These are phyloP conservation scores for Eupleurogrammus muticus DNA, from an alignment of 2,797 vertebrate genomes.

Conservation along the genomic window DNA sequence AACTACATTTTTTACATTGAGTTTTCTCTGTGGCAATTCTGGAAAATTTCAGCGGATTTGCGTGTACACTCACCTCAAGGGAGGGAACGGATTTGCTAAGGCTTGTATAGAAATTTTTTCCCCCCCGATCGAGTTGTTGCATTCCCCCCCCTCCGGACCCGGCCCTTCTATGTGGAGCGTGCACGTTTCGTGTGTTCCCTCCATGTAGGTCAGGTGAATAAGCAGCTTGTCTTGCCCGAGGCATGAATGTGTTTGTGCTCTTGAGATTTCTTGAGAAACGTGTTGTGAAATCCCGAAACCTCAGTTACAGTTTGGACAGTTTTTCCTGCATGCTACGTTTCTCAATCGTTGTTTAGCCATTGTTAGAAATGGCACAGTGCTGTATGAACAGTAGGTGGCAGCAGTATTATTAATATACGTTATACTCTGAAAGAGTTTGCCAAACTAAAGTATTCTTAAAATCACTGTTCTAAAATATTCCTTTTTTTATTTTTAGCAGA, in stretches of 20 bases:
- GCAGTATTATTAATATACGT: slow-evolving; percentile 63
- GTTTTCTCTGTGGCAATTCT: slow-evolving; percentile 23
- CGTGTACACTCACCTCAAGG: slow-evolving; percentile 25
- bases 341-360: slow-evolving; percentile 33
- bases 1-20: slow-evolving; percentile 4
- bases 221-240: slow-evolving; percentile 23
- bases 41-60: slow-evolving; percentile 22
- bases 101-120: slow-evolving; percentile 31
- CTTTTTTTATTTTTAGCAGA: slow-evolving; percentile 47
- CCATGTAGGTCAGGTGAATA: slow-evolving; percentile 25
- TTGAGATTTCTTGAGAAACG: slow-evolving; percentile 14
- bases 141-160: slow-evolving; percentile 3
- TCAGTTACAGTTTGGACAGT: slow-evolving; percentile 25
- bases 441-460: slow-evolving; percentile 64
- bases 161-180: slow-evolving; percentile 20
- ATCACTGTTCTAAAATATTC: slow-evolving; percentile 53
- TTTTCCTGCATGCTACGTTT: slow-evolving; percentile 35
- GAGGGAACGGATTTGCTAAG: slow-evolving; percentile 20
- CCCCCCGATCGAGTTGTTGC: slow-evolving; percentile 17
- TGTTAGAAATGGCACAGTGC: slow-evolving; percentile 44
- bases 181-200: slow-evolving; percentile 16
- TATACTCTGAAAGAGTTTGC: slow-evolving; percentile 65
- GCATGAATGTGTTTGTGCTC: slow-evolving; percentile 23
- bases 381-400: slow-evolving; percentile 74
- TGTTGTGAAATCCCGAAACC: slow-evolving; percentile 15